phyloP scores from a whole-genome alignment of 2,113 vertebrate species.

The Herpailurus yagouaroundi region DNA sequence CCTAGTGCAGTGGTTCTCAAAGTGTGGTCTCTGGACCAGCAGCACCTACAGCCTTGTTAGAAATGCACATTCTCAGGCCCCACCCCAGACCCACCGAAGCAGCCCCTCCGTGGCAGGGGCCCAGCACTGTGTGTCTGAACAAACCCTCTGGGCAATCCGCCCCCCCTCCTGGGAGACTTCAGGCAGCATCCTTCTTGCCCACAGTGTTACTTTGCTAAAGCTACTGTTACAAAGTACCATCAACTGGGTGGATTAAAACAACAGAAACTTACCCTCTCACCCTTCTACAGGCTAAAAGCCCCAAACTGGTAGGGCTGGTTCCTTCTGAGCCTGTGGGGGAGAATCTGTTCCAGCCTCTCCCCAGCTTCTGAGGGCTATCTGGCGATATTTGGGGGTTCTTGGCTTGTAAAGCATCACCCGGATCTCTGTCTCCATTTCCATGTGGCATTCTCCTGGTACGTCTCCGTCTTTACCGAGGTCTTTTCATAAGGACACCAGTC shows the following conservation, averaged over 20 bases:
- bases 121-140: background rate
- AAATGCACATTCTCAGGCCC: background rate
- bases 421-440: background rate
- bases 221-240: background rate
- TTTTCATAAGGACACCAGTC: background rate
- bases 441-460: fast-evolving
- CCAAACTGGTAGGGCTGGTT: background rate
- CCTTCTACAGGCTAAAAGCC: background rate
- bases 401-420: too few species aligned
- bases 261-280: background rate
- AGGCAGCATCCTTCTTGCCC: background rate
- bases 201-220: background rate
- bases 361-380: background rate
- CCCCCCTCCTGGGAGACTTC: fast-evolving
- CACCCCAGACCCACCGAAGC: background rate
- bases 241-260: background rate
- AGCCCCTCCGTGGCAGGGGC: background rate
- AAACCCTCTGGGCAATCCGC: background rate
- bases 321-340: background rate
- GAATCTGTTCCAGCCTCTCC: background rate
- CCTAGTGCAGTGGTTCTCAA: background rate
- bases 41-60: background rate
- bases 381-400: background rate
- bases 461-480: background rate
- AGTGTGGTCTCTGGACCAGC: background rate